Evolutionary conservation across 2,888 invertebrate genomes (phyloP).

Genomic region (Allacma fusca): DNA sequence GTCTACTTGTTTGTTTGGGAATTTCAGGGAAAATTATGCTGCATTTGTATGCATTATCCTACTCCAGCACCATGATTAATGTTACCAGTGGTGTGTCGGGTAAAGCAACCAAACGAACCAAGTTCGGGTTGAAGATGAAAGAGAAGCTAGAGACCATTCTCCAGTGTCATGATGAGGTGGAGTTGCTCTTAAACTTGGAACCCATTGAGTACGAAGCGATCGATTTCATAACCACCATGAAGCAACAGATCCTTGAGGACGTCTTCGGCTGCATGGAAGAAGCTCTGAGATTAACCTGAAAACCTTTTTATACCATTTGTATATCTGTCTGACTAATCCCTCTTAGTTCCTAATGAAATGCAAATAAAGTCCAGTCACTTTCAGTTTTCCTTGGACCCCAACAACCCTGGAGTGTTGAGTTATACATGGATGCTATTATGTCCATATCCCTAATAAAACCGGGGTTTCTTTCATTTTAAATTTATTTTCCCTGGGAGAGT

Average conservation of each 20-base stretch:
- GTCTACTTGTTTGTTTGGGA: not conserved
- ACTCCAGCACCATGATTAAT: slow-evolving; percentile 21
- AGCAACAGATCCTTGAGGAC: slow-evolving; percentile 29
- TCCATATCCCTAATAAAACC: too few species aligned
- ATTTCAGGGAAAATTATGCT: slow-evolving; percentile 20
- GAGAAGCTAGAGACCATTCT: slow-evolving; percentile 26
- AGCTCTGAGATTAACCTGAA: slow-evolving; percentile 21
- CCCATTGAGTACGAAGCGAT: slow-evolving; percentile 21
- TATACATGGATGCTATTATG: too few species aligned
- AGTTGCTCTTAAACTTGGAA: slow-evolving; percentile 17
- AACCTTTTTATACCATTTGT: not conserved
- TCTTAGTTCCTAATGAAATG: too few species aligned
- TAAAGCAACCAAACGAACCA: too few species aligned
- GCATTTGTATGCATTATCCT: slow-evolving; percentile 26
- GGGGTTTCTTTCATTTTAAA: too few species aligned
- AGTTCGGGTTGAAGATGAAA: not conserved
- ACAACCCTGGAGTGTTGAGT: too few species aligned
- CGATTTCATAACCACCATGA: slow-evolving; percentile 27
- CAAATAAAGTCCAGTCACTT: too few species aligned
- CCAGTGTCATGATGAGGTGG: slow-evolving; percentile 30
- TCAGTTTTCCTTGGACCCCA: too few species aligned
- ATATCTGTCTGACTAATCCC: not conserved
- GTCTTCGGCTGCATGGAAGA: slow-evolving; percentile 26
- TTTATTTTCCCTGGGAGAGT: too few species aligned
- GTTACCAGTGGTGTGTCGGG: not conserved